Evolutionary conservation across 2,888 invertebrate genomes (phyloP).

Genomic region (Hyles lineata): DNA sequence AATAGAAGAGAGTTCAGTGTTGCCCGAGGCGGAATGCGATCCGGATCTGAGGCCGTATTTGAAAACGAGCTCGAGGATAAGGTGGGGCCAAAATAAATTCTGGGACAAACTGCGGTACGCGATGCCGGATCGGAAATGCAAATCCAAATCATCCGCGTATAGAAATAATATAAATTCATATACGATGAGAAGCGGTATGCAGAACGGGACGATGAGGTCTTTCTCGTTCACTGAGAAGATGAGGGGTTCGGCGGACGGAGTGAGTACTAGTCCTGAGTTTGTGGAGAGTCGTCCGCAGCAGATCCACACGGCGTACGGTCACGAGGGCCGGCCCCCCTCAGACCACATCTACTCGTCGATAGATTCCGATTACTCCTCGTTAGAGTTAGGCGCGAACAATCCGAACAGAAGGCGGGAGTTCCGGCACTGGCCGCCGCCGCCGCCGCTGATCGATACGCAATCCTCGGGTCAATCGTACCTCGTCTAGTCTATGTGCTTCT

Average conservation of each 20-base stretch:
- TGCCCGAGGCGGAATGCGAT: slow-evolving; percentile 93
- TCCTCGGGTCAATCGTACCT: slow-evolving; percentile 81
- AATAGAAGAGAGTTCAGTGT: slow-evolving; percentile 92
- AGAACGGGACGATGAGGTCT: slow-evolving; percentile 86
- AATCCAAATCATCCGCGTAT: slow-evolving; percentile 85
- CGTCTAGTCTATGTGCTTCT: slow-evolving; percentile 77
- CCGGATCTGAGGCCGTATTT: slow-evolving; percentile 94
- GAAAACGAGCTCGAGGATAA: slow-evolving; percentile 92
- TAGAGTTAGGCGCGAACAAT: slow-evolving; percentile 87
- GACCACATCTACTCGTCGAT: slow-evolving; percentile 96
- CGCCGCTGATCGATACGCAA: slow-evolving; percentile 75
- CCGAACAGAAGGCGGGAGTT: slow-evolving; percentile 75
- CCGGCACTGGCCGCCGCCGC: slow-evolving; percentile 79
- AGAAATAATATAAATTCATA: slow-evolving; percentile 93
- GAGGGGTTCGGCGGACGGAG: slow-evolving; percentile 65
- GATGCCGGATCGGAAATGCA: slow-evolving; percentile 89
- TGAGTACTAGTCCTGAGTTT: slow-evolving; percentile 88
- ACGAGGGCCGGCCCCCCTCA: slow-evolving; percentile 89
- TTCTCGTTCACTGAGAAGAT: slow-evolving; percentile 85
- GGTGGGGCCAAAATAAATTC: slow-evolving; percentile 96
- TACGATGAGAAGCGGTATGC: slow-evolving; percentile 87
- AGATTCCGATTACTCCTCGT: slow-evolving; percentile 94
- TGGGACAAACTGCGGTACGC: slow-evolving; percentile 96
- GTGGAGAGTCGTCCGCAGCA: slow-evolving; percentile 68
- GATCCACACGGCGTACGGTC: slow-evolving; percentile 74